Base-by-base conservation (phyloP, 35 echinoderm and acorn worm species). In the Anneissia japonica region DNA sequence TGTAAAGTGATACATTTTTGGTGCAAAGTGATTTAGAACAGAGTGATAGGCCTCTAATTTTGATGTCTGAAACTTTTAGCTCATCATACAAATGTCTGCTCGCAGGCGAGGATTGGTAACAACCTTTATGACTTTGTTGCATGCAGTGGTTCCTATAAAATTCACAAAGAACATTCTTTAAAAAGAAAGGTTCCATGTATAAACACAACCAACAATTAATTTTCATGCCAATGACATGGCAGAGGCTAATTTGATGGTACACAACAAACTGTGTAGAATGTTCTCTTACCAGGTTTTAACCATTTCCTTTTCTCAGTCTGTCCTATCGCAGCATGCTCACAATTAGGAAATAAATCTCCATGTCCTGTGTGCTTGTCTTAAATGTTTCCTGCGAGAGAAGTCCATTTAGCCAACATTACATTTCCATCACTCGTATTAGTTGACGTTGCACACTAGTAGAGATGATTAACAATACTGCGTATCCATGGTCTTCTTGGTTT, bases 211-310 rank as follows among this genome's bases (percentile, higher is more conserved):
- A n/a, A n/a, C n/a, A n/a, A n/a, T n/a, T n/a, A n/a, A n/a, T n/a
- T n/a, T n/a, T n/a, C n/a, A n/a, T n/a, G n/a, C n/a, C n/a, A n/a
- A n/a, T n/a, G n/a, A n/a, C n/a, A n/a, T n/a, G n/a, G n/a, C n/a
- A n/a, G n/a, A n/a, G n/a, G n/a, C n/a, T n/a, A n/a, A n/a, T n/a
- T n/a, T n/a, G n/a, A n/a, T n/a, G n/a, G n/a, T n/a, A n/a, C n/a
- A n/a, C n/a, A n/a, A n/a, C n/a, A n/a, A 7, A 32, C 5, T 32
- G 26, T 75, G 3, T 75, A 30, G 23, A 75, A 32, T 30, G 73
- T n/a, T n/a, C n/a, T n/a, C 83, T 86, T 46, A 41, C 84, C 84
- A 43, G 84, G 84, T 45, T 38, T 86, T 36, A 86, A 32, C 84
- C 84, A 86, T 51, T 86, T 86, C 41, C 46, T 86, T 10, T 78